Percentiles rank a stretch among this genome's conserved stretches.
Evolutionary conservation across 2,113 vertebrate genomes (phyloP).

Genomic region (Hystrix brachyura): DNA sequence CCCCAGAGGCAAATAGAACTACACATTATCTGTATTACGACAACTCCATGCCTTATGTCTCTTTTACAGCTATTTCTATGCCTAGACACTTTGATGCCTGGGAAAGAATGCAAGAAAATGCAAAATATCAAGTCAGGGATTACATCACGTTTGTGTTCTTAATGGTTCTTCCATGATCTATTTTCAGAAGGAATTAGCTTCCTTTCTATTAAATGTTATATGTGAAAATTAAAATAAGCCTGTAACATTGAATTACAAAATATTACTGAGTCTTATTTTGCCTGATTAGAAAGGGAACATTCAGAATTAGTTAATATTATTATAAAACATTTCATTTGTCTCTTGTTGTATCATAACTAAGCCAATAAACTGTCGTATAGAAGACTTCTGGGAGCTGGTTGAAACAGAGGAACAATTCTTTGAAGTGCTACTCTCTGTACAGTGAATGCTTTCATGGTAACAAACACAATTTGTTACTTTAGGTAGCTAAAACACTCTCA

Average conservation of each 20-base stretch:
- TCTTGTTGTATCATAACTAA: slow-evolving; percentile 35
- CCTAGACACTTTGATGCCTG: background rate
- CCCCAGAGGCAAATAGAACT: background rate
- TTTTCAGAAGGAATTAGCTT: slow-evolving; percentile 37
- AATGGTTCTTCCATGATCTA: background rate
- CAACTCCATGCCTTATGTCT: background rate
- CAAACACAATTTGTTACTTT: slow-evolving; percentile 58
- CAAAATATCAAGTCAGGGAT: slow-evolving; percentile 9
- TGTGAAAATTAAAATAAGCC: slow-evolving; percentile 46
- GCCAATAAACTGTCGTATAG: background rate
- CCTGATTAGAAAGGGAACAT: slow-evolving; percentile 20
- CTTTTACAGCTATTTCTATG: slow-evolving; percentile 29
- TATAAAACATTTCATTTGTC: slow-evolving; percentile 49
- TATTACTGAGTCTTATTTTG: slow-evolving; percentile 2
- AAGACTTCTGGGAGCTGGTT: slow-evolving; percentile 1
- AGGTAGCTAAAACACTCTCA: slow-evolving; percentile 8
- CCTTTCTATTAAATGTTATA: slow-evolving; percentile 42
- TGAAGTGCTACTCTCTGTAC: slow-evolving; percentile 54
- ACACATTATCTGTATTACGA: background rate
- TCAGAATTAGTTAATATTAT: slow-evolving; percentile 30
- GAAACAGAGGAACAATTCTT: slow-evolving; percentile 48
- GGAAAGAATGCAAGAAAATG: slow-evolving; percentile 15
- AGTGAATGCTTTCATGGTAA: slow-evolving; percentile 36
- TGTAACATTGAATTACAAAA: slow-evolving; percentile 20
- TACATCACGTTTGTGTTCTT: background rate